Evolutionary conservation across 1,140 invertebrate species (phyloP), one percentile per base, ranked within the genome.

Genomic region (Chelonus insularis): DNA sequence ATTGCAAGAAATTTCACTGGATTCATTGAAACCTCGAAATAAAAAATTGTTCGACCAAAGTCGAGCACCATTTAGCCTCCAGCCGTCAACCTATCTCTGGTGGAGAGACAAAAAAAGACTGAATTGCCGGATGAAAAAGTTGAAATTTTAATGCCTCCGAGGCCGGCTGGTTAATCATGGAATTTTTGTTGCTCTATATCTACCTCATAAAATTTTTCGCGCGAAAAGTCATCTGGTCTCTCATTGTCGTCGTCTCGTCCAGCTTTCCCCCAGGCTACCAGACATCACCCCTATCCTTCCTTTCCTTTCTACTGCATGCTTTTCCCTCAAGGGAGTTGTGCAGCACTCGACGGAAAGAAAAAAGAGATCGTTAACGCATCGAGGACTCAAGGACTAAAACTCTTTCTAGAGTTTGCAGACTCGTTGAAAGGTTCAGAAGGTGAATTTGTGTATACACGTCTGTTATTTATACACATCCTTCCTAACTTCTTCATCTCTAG

Each of bases 341-440:
- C 45, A 18, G 4, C 34, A 29, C 34, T 51, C 37, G 20, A 52
- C 37, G 34, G 43, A 16, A 57, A 36, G 50, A 62, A 64, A 60
- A 45, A 54, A 57, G 50, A 62, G 63, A 65, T 65, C 63, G 63
- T 65, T 65, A 65, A 65, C 63, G 63, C 48, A 55, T 37, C 59
- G 51, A 58, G 63, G 50, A 63, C 45, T 34, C 48, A 36, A 60
- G 56, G 52, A 21, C 62, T 57, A 45, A n/a, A 20, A 47, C 39
- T 47, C 50, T 43, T 8, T 11, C 37, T n/a, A 32, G 50, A 54
- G 29, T 51, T 51, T 51, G 12, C 12, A 29, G 25, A 51, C 20
- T 51, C 14, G 48, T 51, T 32, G 25, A 51, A 14, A 23, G 48
- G 23, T n/a, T 51, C 25, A 34, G 14, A n/a, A 39, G 8, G 11